Conservation (phyloP, 2,797 vertebrate species). For the Dermochelys coriacea region DNA sequence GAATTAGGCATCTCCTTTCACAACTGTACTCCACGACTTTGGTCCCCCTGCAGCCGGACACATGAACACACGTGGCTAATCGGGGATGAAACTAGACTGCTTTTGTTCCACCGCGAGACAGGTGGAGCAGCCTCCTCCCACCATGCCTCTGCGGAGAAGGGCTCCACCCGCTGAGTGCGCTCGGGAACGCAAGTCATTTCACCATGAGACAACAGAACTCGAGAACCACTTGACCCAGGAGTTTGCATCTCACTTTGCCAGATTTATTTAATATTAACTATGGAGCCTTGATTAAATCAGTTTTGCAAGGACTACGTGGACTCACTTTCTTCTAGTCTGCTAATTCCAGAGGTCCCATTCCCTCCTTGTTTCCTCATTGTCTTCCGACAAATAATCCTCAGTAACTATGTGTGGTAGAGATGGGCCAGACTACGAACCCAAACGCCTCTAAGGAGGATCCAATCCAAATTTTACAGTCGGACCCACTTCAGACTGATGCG, state of each 20-base stretch:
- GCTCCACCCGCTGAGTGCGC: background rate
- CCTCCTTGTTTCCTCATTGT: background rate
- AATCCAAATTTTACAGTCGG: background rate
- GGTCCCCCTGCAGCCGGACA: background rate
- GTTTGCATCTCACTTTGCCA: background rate
- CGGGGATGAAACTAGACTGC: background rate
- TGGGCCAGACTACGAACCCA: background rate
- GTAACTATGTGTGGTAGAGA: background rate
- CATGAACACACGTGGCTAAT: background rate
- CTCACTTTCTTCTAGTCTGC: background rate
- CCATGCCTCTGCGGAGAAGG: no score
- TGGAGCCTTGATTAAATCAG: background rate
- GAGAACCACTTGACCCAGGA: background rate
- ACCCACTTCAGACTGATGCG: background rate
- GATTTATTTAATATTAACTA: background rate
- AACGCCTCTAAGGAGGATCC: background rate
- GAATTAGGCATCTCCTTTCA: background rate
- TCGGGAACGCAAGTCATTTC: background rate
- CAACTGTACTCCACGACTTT: background rate
- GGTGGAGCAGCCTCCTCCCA: background rate
- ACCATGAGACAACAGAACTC: background rate
- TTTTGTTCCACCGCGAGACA: background rate
- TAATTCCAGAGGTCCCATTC: background rate
- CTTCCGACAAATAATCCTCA: background rate
- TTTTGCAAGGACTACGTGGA: background rate